Base-by-base conservation (phyloP, 2,888 invertebrate genomes). In the Cephus rjabovi region DNA sequence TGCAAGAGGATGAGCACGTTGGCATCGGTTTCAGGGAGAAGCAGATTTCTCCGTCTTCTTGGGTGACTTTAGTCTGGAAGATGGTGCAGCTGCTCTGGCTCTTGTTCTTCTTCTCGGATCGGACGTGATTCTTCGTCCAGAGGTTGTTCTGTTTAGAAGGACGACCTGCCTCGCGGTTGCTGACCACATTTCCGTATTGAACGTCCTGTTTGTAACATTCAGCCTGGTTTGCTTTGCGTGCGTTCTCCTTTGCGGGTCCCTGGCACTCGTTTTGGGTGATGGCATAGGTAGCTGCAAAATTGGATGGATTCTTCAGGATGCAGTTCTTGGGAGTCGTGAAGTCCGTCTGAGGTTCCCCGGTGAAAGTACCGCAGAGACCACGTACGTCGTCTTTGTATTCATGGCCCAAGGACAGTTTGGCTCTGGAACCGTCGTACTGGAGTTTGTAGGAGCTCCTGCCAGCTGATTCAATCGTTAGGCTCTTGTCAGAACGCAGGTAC, bases 291-390 rank as follows among this genome's bases (percentile, higher is more conserved):
- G 94, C 93, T 73, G 92, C 92, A 88, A 94, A 95, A 77, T 93
- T 90, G 69, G 93, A 90, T 0, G 93, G 90, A 34, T 93, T 91
- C 82, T 93, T 92, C 3, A 94, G 90, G 40, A 94, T 85, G 85
- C 93, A 93, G 77, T 94, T 94, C 78, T 92, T 86, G 0, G 95
- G 95, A 2, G 93, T 93, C 23, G 92, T 88, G 86, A 94, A 94
- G 84, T 96, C 95, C 79, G 94, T 93, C 73, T 91, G 89, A n/a
- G 90, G 83, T 71, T 95, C 93, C 12, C 94, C 93, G 82, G 93
- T 94, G 93, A 93, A 94, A 83, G 93, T 93, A 12, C 96, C 96
- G 86, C 95, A 96, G 69, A 96, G 92, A 80, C 96, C 96, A 79
- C 93, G 92, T 35, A 94, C 92, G 73, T 93, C 91, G 81, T 93